Base-by-base conservation (phyloP, 2,888 invertebrate genomes). In the Lampropteryx suffumata region DNA sequence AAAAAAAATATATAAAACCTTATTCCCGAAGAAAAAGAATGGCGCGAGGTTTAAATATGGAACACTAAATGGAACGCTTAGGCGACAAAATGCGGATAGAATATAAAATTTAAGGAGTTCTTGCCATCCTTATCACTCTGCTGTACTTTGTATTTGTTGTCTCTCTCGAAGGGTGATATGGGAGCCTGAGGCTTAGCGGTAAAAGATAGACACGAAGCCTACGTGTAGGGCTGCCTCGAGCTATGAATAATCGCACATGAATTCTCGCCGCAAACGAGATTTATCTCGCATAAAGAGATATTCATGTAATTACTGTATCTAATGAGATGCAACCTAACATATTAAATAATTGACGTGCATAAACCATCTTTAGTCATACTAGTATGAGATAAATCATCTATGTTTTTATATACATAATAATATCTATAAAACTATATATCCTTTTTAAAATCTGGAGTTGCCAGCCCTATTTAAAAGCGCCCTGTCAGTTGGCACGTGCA, bases 51-150 rank as follows among this genome's bases (percentile, higher is more conserved):
- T 89, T 89, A 89, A 90, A 89, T 89, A 90, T 88, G 88, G 87
- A 84, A 89, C 89, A 89, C 89, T 89, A 89, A 90, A 90, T 88
- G 88, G 88, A 87, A 89, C 90, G 87, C 89, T 90, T 89, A 89
- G 89, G 88, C 89, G 89, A 89, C 88, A 89, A 89, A 89, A 89
- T 88, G 89, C 82, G 90, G 88, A 84, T 88, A 86, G 90, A 90
- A 90, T 90, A 89, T 88, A 88, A 90, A 90, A 86, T 88, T 87
- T 84, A 86, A 87, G 84, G 81, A 82, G 66, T 67, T 65, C 54
- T 63, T 61, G 61, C 71, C 71, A 61, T 88, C 85, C 72, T 69
- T 84, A 69, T 86, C 77, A 47, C 59, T 71, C 78, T 53, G 59
- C 29, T 41, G 58, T 47, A 50, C 58, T 60, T 52, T 55, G 57